Evolutionary conservation across 2,888 invertebrate genomes (phyloP).

Genomic region (Anorthoa munda): DNA sequence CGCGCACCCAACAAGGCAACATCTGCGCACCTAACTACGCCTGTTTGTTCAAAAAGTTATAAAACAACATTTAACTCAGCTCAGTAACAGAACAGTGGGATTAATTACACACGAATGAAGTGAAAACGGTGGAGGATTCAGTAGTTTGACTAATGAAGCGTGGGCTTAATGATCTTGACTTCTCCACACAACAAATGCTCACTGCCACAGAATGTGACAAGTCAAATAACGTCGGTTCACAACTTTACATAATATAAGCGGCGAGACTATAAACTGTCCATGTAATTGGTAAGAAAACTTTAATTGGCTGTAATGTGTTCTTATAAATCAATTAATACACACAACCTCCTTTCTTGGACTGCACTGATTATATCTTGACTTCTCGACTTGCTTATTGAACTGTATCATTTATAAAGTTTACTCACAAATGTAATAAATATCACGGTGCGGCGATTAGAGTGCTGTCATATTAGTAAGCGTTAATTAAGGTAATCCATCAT

Average conservation of each 20-base stretch:
- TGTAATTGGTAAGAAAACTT: slow-evolving; percentile 80
- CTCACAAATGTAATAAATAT: slow-evolving; percentile 72
- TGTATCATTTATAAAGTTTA: slow-evolving; percentile 74
- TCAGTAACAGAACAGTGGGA: slow-evolving; percentile 43
- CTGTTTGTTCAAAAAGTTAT: slow-evolving; percentile 48
- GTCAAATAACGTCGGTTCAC: slow-evolving; percentile 69
- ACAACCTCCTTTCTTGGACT: slow-evolving; percentile 78
- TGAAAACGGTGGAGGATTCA: slow-evolving; percentile 53
- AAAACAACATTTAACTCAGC: slow-evolving; percentile 42
- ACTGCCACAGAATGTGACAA: slow-evolving; percentile 72
- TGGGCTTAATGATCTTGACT: slow-evolving; percentile 65
- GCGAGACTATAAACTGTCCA: slow-evolving; percentile 72
- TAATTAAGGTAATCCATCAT: slow-evolving; percentile 66
- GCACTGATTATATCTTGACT: slow-evolving; percentile 77
- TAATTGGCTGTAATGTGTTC: slow-evolving; percentile 84
- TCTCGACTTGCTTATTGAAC: slow-evolving; percentile 72
- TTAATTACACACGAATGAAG: slow-evolving; percentile 60
- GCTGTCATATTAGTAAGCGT: slow-evolving; percentile 63
- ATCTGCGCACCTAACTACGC: slow-evolving; percentile 40
- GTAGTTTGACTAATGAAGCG: slow-evolving; percentile 64
- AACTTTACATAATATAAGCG: slow-evolving; percentile 73
- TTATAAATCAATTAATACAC: slow-evolving; percentile 84
- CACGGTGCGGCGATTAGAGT: slow-evolving; percentile 54
- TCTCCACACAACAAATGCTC: slow-evolving; percentile 68
- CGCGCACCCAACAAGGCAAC: slow-evolving; percentile 24